phyloP scores from a whole-genome alignment of 2,113 vertebrate species.

The Rousettus leschenaultii region DNA sequence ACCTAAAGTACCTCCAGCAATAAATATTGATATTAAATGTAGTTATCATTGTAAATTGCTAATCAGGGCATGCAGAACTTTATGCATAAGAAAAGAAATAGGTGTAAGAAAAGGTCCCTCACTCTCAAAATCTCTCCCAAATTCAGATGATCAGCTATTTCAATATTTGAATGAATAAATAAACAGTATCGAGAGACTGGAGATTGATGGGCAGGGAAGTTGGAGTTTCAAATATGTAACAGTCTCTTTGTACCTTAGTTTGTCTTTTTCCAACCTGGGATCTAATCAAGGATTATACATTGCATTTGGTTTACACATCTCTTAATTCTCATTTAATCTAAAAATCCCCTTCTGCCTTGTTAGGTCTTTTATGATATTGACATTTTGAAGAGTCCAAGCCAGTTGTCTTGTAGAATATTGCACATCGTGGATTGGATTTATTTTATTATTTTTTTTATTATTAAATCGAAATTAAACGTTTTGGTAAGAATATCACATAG shows the following conservation, averaged over 20 bases:
- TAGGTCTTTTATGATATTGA: not conserved
- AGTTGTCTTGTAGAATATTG: not conserved
- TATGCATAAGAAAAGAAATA: not conserved
- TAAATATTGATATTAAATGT: conserved; percentile 23
- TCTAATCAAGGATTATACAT: not conserved
- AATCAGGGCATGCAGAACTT: not conserved
- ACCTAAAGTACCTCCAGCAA: not conserved
- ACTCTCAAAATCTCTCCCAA: not conserved
- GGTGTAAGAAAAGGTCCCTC: not conserved
- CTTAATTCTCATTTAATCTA: not conserved
- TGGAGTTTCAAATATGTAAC: not conserved
- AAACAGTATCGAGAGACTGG: not conserved
- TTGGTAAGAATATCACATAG: not conserved
- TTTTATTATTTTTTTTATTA: not conserved
- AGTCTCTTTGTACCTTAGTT: not conserved
- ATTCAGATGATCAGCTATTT: not conserved
- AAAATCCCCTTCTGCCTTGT: not conserved
- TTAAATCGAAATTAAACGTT: not conserved
- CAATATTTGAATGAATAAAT: not conserved
- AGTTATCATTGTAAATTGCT: not conserved
- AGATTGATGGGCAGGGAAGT: not conserved
- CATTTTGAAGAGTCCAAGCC: not conserved
- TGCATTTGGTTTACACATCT: not conserved
- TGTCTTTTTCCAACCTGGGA: not conserved
- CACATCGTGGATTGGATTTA: not conserved